phyloP scores from a whole-genome alignment of 2,888 invertebrate genomes.

The Operophtera brumata region DNA sequence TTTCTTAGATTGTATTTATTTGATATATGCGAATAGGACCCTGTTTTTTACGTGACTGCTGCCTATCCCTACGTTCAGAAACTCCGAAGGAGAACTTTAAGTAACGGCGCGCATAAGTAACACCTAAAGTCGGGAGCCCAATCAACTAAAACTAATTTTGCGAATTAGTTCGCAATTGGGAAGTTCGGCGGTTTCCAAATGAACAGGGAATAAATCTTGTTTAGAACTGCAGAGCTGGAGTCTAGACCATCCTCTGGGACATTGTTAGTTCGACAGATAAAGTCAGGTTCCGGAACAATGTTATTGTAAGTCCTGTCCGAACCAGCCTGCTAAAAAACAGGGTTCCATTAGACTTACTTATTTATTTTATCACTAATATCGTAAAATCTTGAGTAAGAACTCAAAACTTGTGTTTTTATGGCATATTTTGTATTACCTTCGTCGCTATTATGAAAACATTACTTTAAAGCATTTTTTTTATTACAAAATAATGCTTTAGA shows the following conservation, averaged over 20 bases:
- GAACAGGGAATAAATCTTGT: conserved; percentile 14
- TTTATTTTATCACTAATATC: too few relatives aligned
- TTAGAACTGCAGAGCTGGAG: conserved; percentile 1
- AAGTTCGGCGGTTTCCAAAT: conserved; percentile 16
- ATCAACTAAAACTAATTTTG: conserved; percentile 28
- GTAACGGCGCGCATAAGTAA: conserved; percentile 15
- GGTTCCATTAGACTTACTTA: too few relatives aligned
- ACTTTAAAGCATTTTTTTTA: too few relatives aligned
- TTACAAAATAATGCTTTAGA: too few relatives aligned
- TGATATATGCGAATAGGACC: neutral
- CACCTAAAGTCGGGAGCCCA: conserved; percentile 20
- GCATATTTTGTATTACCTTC: too few relatives aligned
- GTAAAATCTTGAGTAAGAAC: too few relatives aligned
- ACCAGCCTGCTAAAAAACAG: neutral
- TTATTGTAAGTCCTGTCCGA: neutral
- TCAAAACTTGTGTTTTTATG: too few relatives aligned
- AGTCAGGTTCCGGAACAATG: neutral
- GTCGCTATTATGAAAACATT: too few relatives aligned
- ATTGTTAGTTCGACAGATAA: neutral
- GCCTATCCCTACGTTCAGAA: neutral
- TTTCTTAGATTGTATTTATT: too few relatives aligned
- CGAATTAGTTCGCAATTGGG: conserved; percentile 22
- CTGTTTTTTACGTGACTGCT: neutral
- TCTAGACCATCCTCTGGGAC: neutral
- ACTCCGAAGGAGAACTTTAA: neutral